Percentiles rank a stretch among this genome's conserved stretches.
These are phyloP conservation scores for Eptesicus fuscus DNA, from an alignment of 2,113 vertebrate genomes.

Conservation along the genomic window DNA sequence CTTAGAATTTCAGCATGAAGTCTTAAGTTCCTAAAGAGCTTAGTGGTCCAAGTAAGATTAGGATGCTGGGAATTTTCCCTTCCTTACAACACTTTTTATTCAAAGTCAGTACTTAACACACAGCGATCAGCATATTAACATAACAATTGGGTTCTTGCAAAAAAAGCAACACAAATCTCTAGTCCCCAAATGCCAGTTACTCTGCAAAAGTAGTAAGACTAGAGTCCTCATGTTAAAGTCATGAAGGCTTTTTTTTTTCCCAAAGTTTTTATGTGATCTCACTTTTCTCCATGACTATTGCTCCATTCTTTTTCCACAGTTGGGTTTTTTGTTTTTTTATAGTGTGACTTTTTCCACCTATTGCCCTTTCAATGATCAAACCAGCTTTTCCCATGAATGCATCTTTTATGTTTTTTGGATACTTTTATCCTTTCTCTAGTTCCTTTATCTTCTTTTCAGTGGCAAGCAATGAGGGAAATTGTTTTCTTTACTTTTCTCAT, in stretches of 20 bases:
- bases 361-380: neutral
- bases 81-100: slow-evolving; percentile 55
- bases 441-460: slow-evolving; percentile 53
- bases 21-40: neutral
- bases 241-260: slow-evolving; percentile 69
- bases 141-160: slow-evolving; percentile 73
- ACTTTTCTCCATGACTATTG: slow-evolving; percentile 45
- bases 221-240: slow-evolving; percentile 11
- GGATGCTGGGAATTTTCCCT: slow-evolving; percentile 48
- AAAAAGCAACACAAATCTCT: slow-evolving; percentile 64
- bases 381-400: slow-evolving; percentile 9
- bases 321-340: neutral
- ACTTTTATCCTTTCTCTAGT: slow-evolving; percentile 30
- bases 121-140: slow-evolving; percentile 72
- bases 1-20: neutral
- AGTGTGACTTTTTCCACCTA: slow-evolving; percentile 55
- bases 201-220: slow-evolving; percentile 72
- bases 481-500: slow-evolving; percentile 62
- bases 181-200: slow-evolving; percentile 62
- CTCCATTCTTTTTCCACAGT: slow-evolving; percentile 46
- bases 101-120: slow-evolving; percentile 40
- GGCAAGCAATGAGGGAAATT: slow-evolving; percentile 45
- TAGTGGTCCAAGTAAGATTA: neutral
- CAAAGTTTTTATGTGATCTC: slow-evolving; percentile 71
- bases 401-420: slow-evolving; percentile 51